Percentiles rank a stretch among this genome's conserved stretches.
Evolutionary conservation across 2,113 vertebrate species (phyloP).

Genomic region (Ellobius talpinus): DNA sequence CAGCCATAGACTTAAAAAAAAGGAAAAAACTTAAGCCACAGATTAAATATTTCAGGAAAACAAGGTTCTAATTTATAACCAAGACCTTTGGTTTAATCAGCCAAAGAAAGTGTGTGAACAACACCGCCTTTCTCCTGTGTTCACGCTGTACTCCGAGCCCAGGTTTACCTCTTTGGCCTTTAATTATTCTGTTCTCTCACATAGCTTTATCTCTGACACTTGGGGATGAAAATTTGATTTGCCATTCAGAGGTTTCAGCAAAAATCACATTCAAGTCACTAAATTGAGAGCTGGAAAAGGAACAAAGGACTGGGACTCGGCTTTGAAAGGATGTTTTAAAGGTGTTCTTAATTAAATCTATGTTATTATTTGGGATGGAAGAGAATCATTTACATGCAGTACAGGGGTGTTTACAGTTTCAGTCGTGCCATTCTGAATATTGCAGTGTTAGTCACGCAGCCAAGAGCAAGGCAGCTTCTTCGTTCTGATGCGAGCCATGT

Average conservation of each 20-base stretch:
- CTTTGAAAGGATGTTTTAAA: constrained; percentile 54
- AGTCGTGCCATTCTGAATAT: background rate
- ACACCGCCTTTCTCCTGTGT: background rate
- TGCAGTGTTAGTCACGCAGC: background rate
- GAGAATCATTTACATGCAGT: constrained; percentile 58
- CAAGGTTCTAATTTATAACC: constrained; percentile 65
- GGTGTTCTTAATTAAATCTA: constrained; percentile 75
- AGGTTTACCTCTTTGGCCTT: constrained; percentile 72
- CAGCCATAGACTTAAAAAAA: background rate
- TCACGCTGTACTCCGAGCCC: background rate
- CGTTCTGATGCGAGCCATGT: background rate
- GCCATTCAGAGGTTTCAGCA: constrained; percentile 78
- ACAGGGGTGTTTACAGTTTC: constrained; percentile 23
- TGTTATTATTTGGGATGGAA: constrained; percentile 61
- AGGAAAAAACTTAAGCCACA: constrained; percentile 14
- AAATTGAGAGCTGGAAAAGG: constrained; percentile 67
- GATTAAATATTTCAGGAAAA: constrained; percentile 75
- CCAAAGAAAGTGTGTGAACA: constrained; percentile 17
- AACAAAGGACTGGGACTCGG: background rate
- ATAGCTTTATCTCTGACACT: constrained; percentile 70
- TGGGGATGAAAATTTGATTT: constrained; percentile 74
- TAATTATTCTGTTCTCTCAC: constrained; percentile 70
- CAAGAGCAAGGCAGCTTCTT: constrained; percentile 37
- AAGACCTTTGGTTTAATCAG: constrained; percentile 76
- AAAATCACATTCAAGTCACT: constrained; percentile 75